phyloP scores from a whole-genome alignment of 2,797 vertebrate species.

The Smutsia gigantea region DNA sequence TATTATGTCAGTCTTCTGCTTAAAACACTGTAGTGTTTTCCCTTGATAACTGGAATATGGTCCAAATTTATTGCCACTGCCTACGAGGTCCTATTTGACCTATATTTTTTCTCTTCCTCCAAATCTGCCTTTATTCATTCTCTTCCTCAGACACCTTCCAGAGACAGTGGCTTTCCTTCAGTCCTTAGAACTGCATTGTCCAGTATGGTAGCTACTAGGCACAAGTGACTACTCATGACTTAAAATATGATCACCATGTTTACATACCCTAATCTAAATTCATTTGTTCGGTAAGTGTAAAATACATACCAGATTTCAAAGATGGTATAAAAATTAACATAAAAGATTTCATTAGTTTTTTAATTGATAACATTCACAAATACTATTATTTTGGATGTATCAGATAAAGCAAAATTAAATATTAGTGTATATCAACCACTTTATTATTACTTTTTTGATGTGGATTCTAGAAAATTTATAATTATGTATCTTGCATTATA shows the following conservation, averaged over 20 bases:
- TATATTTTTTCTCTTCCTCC: not conserved
- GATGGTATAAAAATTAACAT: not conserved
- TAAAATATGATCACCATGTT: not conserved
- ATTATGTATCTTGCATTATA: not conserved
- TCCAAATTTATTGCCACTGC: not conserved
- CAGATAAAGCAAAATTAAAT: not conserved
- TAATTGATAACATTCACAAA: not conserved
- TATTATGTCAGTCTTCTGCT: not conserved
- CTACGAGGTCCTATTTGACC: not conserved
- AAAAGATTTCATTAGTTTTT: not conserved
- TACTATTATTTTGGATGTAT: not conserved
- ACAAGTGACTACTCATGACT: not conserved
- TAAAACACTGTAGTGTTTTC: not conserved
- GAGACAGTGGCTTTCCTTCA: not conserved
- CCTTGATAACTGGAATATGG: not conserved
- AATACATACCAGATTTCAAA: not conserved
- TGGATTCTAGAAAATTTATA: not conserved
- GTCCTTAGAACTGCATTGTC: not conserved
- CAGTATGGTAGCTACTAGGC: not conserved
- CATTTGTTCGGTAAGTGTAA: not conserved
- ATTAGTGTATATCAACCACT: not conserved
- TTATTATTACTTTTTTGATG: not conserved
- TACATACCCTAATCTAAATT: not conserved
- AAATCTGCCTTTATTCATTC: not conserved
- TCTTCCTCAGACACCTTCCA: not conserved